phyloP scores from a whole-genome alignment of 2,797 vertebrate species.

The Enteromius unitaeniatus region DNA sequence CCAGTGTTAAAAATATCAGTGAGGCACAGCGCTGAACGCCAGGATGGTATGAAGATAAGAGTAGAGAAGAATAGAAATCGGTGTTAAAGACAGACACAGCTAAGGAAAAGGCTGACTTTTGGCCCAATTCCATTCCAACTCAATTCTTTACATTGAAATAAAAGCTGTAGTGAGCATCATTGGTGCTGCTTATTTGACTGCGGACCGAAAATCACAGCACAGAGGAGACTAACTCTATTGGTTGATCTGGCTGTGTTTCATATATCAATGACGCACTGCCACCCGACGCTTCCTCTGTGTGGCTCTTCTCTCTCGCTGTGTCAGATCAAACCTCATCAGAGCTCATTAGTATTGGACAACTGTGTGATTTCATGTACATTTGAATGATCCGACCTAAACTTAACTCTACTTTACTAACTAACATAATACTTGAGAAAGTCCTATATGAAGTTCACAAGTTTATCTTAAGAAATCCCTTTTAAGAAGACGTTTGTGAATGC shows the following conservation, averaged over 20 bases:
- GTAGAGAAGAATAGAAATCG: neutral
- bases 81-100: neutral
- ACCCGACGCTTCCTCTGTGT: too few relatives aligned
- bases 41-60: slow-evolving; percentile 52
- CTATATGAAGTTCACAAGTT: too few relatives aligned
- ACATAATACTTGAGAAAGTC: too few relatives aligned
- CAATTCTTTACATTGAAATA: neutral
- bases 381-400: neutral
- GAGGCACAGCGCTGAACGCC: slow-evolving; percentile 40
- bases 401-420: too few relatives aligned
- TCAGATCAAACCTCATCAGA: neutral
- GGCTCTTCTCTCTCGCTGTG: neutral
- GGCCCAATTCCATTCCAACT: neutral
- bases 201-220: neutral
- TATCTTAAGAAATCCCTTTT: neutral
- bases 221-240: slow-evolving; percentile 6
- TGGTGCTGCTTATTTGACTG: neutral
- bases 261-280: neutral
- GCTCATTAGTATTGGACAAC: neutral
- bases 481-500: neutral
- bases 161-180: neutral
- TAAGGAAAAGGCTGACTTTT: slow-evolving; percentile 5
- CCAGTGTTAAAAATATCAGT: slow-evolving; percentile 64
- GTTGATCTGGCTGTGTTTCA: neutral
- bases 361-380: neutral